A percentile compares a stretch with the other conserved stretches of the same genome.
Conservation (phyloP, 2,113 vertebrate species). For the Boleophthalmus pectinirostris region DNA sequence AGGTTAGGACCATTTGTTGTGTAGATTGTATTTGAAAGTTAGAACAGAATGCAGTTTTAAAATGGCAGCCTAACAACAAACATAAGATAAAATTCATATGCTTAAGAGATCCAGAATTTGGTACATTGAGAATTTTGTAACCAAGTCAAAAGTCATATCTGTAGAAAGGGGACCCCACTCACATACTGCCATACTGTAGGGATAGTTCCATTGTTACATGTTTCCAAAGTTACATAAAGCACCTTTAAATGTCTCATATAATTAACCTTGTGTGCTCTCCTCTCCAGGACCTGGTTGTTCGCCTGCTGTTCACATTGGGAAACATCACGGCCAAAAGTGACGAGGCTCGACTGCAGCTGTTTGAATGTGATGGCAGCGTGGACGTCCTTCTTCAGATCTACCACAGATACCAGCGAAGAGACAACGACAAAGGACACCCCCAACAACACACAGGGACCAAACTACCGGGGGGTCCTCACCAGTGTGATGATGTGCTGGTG, state of each 20-base stretch:
- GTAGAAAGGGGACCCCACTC: no score
- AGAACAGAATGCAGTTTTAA: neutral
- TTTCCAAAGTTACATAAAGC: no score
- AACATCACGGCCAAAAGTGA: constrained; percentile 87
- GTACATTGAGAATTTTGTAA: no score
- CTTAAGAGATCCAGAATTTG: no score
- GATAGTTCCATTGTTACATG: no score
- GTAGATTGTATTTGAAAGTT: neutral
- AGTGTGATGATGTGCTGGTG: constrained; percentile 86
- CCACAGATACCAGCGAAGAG: constrained; percentile 74
- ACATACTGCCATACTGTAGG: no score
- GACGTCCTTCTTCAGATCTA: constrained; percentile 81
- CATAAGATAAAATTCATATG: no score
- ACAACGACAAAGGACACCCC: constrained; percentile 8
- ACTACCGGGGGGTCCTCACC: constrained; percentile 52
- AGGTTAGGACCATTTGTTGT: neutral
- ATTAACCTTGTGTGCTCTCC: neutral
- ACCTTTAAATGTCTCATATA: neutral
- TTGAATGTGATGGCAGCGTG: constrained; percentile 73
- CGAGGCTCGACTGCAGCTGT: constrained; percentile 80
- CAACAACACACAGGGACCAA: constrained; percentile 2
- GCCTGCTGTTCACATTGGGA: constrained; percentile 88
- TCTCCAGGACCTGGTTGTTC: constrained; percentile 87
- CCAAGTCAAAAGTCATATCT: no score
- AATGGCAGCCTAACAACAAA: neutral